A percentile compares a stretch with the other conserved stretches of the same genome.
phyloP scores from a whole-genome alignment of 1,140 invertebrate genomes.

The Reticulitermes speratus region DNA sequence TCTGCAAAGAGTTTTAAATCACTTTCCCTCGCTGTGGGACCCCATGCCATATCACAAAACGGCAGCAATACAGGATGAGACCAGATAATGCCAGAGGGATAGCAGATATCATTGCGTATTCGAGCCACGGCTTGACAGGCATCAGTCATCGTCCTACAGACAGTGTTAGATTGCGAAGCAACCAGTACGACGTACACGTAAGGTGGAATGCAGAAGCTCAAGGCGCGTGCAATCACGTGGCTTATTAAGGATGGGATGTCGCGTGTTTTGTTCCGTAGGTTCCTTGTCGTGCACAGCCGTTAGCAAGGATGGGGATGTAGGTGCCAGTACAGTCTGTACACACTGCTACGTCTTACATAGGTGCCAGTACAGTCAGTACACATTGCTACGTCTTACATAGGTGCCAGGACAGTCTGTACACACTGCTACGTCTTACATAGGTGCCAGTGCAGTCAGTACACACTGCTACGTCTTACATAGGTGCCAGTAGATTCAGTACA shows the following conservation, averaged over 20 bases:
- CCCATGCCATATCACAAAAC: neutral
- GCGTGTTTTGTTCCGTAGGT: neutral
- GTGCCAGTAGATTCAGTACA: no score
- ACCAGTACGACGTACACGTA: neutral
- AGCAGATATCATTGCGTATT: neutral
- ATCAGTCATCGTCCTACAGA: neutral
- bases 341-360: no score
- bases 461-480: no score
- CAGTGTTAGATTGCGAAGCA: neutral
- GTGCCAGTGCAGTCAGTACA: no score
- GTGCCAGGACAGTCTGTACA: no score
- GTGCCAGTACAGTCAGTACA: no score
- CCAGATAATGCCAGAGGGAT: neutral
- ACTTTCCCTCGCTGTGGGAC: neutral
- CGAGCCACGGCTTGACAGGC: neutral
- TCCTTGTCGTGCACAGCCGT: neutral
- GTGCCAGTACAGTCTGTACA: no score
- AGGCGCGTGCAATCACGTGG: neutral
- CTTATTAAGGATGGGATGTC: neutral
- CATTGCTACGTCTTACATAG: no score
- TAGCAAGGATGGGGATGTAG: neutral
- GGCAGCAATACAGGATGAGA: neutral
- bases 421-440: no score
- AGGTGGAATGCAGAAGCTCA: slow-evolving; percentile 2
- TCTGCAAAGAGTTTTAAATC: slow-evolving; percentile 1